phyloP scores from a whole-genome alignment of 2,797 vertebrate genomes.

The Melanotaenia pygmaea region DNA sequence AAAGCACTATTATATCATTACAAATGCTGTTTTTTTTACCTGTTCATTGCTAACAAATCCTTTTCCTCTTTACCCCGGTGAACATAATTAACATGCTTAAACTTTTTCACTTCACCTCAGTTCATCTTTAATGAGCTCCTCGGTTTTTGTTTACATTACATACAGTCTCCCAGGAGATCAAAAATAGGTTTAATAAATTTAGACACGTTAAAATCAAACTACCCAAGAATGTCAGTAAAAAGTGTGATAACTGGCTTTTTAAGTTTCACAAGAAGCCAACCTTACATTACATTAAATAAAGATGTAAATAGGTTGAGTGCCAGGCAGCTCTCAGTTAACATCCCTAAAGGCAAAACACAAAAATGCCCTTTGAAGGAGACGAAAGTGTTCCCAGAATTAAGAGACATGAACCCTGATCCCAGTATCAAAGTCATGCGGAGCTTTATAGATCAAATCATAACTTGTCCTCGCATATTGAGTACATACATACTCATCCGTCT shows the following conservation, averaged over 20 bases:
- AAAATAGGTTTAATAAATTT: neutral
- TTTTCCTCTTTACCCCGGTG: neutral
- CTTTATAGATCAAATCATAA: neutral
- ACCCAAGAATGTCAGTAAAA: neutral
- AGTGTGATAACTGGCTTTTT: neutral
- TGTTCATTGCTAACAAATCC: neutral
- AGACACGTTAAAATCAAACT: neutral
- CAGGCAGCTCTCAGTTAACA: slow-evolving; percentile 15
- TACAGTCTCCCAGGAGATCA: neutral
- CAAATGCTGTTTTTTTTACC: neutral
- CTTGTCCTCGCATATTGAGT: slow-evolving; percentile 1
- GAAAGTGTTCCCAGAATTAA: slow-evolving; percentile 1
- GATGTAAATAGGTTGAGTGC: neutral
- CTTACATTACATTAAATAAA: slow-evolving; percentile 2
- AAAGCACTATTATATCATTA: neutral
- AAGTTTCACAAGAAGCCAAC: slow-evolving; percentile 14
- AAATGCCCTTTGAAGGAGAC: neutral
- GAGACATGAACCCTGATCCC: neutral
- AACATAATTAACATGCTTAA: neutral
- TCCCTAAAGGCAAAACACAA: slow-evolving; percentile 5
- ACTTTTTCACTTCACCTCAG: neutral
- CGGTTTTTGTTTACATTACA: neutral
- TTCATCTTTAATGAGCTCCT: neutral
- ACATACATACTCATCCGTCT: neutral
- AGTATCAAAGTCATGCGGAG: neutral